Conservation (phyloP, 2,113 vertebrate species). For the Anoura caudifer region DNA sequence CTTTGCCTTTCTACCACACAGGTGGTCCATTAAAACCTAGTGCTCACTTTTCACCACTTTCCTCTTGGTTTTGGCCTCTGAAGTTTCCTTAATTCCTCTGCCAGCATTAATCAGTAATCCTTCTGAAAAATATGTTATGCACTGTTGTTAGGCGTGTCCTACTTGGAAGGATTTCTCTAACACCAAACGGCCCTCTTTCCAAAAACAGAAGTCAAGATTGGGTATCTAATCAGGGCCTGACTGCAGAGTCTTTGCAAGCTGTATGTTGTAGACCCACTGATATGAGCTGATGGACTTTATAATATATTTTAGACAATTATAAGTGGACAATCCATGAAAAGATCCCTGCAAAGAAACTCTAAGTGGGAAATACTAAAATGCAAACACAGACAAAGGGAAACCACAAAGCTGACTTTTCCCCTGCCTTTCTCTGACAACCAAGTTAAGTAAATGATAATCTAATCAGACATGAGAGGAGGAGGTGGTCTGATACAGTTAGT, state of each 20-base stretch:
- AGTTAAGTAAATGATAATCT: not conserved
- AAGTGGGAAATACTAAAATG: not conserved
- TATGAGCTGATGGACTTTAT: not conserved
- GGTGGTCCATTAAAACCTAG: not conserved
- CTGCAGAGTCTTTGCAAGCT: not conserved
- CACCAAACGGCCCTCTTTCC: not conserved
- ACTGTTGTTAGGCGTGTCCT: not conserved
- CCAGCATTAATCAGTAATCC: not conserved
- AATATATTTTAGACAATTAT: not conserved
- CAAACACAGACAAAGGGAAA: not conserved
- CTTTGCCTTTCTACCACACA: not conserved
- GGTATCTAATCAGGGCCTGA: not conserved
- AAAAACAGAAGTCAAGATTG: not conserved
- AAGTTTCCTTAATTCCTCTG: not conserved
- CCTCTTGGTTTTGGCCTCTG: not conserved
- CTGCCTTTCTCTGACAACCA: not conserved
- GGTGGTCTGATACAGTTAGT: not conserved
- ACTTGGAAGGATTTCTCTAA: not conserved
- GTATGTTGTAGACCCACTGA: not conserved
- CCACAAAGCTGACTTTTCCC: not conserved
- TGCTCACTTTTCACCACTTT: not conserved
- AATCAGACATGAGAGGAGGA: not conserved
- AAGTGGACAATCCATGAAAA: not conserved
- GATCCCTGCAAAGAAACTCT: not conserved
- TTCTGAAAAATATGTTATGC: not conserved